Percentiles rank a stretch among this genome's conserved stretches.
phyloP scores from a whole-genome alignment of 2,888 invertebrate genomes.

The Andricus curvator region DNA sequence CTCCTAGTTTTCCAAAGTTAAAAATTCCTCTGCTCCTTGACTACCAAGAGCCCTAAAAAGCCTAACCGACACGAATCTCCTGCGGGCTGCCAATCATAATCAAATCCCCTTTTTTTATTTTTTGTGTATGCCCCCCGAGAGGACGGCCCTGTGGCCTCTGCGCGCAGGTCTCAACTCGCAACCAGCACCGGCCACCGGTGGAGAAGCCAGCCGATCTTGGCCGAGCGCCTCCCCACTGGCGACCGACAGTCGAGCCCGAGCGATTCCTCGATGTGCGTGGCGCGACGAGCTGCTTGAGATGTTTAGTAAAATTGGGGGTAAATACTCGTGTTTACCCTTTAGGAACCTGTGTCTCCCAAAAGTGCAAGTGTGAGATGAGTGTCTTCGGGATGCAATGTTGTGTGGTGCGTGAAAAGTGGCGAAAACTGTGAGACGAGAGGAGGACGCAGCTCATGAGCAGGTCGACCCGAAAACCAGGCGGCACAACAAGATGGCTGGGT shows the following conservation, averaged over 20 bases:
- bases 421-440: conserved; percentile 43
- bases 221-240: not conserved
- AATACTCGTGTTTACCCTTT: conserved; percentile 36
- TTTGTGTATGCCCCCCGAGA: not conserved
- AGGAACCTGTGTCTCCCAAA: conserved; percentile 30
- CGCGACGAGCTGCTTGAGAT: conserved; percentile 47
- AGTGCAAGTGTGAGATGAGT: conserved; percentile 41
- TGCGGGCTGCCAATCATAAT: conserved; percentile 33
- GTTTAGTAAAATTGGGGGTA: conserved; percentile 41
- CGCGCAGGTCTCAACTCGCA: not conserved
- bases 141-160: conserved; percentile 5
- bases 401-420: conserved; percentile 46
- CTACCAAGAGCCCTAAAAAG: not conserved
- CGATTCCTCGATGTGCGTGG: conserved; percentile 49
- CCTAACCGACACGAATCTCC: not conserved
- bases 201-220: not conserved
- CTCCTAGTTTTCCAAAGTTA: no score
- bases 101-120: conserved; percentile 15
- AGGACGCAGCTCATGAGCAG: conserved; percentile 11
- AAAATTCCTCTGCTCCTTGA: not conserved
- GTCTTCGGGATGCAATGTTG: conserved; percentile 38
- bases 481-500: no score
- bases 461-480: conserved; percentile 37
- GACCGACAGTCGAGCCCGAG: conserved; percentile 49
- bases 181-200: not conserved